phyloP scores from a whole-genome alignment of 2,888 invertebrate genomes.

The Cylindroiulus punctatus region DNA sequence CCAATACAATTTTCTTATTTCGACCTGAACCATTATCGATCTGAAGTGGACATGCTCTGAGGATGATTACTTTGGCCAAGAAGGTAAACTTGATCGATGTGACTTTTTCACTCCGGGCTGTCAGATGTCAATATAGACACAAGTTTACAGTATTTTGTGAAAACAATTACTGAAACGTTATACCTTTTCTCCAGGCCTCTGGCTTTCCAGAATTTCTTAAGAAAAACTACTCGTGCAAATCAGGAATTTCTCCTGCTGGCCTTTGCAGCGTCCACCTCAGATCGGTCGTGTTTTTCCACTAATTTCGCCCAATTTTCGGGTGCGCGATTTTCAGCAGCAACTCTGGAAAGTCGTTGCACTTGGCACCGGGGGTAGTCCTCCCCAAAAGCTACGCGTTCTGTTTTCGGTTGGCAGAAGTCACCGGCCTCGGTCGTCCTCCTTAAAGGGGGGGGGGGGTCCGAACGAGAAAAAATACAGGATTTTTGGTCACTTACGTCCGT shows the following conservation, averaged over 20 bases:
- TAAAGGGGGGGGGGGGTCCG: background rate
- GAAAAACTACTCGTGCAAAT: too few species aligned
- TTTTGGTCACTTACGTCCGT: constrained; percentile 49
- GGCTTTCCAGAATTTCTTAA: too few species aligned
- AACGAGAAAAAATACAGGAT: background rate
- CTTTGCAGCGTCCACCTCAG: background rate
- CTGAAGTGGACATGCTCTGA: too few species aligned
- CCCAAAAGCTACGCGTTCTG: background rate
- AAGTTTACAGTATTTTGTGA: too few species aligned
- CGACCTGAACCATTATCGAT: too few species aligned
- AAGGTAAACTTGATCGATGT: too few species aligned
- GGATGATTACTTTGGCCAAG: too few species aligned
- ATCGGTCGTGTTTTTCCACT: background rate
- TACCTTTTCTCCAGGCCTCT: too few species aligned
- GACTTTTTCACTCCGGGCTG: background rate
- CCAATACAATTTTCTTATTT: too few species aligned
- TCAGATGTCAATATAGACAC: background rate
- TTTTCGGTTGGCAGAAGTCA: background rate
- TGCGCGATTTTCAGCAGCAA: too few species aligned
- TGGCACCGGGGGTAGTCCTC: background rate
- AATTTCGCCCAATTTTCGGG: background rate
- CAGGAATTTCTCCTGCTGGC: background rate
- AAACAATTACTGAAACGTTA: too few species aligned
- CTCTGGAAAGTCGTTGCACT: background rate
- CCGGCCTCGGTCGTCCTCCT: background rate